Percentiles rank a stretch among this genome's conserved stretches.
Conservation (phyloP, 2,113 vertebrate genomes). For the Elgaria multicarinata region DNA sequence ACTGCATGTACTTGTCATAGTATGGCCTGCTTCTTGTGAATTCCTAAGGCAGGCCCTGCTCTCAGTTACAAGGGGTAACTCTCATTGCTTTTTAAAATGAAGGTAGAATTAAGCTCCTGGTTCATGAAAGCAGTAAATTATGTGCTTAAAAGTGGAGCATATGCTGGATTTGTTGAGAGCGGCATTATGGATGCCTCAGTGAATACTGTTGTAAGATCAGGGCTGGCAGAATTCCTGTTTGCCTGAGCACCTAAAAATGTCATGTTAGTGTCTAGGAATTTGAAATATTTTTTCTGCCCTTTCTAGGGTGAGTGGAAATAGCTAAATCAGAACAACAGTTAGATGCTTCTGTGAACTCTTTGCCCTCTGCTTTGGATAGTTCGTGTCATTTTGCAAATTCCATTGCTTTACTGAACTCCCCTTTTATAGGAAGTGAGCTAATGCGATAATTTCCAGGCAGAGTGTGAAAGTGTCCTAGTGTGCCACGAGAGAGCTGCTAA, state of each 20-base stretch:
- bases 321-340: not conserved
- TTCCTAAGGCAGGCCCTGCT: not conserved
- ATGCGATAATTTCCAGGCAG: not conserved
- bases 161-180: not conserved
- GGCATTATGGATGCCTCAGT: conserved; percentile 10
- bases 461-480: not conserved
- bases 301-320: not conserved
- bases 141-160: conserved; percentile 6
- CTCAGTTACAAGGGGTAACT: conserved; percentile 12
- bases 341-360: not conserved
- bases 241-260: conserved; percentile 4
- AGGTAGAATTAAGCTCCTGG: conserved; percentile 28
- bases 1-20: not conserved
- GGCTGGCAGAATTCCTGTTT: conserved; percentile 9
- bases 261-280: conserved; percentile 9
- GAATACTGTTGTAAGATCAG: not conserved
- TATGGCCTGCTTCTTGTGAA: not conserved
- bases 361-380: not conserved
- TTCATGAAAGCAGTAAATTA: conserved; percentile 32
- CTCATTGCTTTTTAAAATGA: not conserved
- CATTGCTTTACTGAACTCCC: not conserved
- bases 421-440: not conserved
- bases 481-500: not conserved
- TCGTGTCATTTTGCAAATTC: not conserved
- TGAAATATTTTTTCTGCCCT: not conserved